Evolutionary conservation across 2,888 invertebrate genomes (phyloP).

Genomic region (Morinoia aosen): DNA sequence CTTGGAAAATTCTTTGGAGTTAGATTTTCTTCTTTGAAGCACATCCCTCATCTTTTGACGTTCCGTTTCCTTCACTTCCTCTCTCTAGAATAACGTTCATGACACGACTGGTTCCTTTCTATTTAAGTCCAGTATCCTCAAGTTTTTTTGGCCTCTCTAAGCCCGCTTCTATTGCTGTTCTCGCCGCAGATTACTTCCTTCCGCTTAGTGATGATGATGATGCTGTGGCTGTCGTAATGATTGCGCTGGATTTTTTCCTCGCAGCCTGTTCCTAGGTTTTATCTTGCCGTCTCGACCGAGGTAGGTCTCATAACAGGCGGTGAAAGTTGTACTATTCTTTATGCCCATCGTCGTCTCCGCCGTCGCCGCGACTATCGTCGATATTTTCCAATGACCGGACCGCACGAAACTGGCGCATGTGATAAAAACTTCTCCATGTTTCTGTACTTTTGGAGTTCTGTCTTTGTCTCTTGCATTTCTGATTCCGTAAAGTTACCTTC

Average conservation of each 20-base stretch:
- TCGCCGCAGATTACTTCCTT: neutral
- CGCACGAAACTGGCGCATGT: neutral
- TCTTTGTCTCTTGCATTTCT: neutral
- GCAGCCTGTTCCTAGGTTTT: neutral
- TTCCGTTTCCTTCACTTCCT: neutral
- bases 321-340: constrained; percentile 21
- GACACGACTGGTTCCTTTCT: neutral
- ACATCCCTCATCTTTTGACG: no score
- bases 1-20: neutral
- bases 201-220: neutral
- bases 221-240: constrained; percentile 31
- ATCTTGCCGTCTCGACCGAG: constrained; percentile 13
- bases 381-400: neutral
- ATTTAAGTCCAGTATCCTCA: neutral
- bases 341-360: constrained; percentile 1
- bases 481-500: neutral
- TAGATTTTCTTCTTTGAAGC: neutral
- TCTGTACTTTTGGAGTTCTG: neutral
- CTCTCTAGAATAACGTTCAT: neutral
- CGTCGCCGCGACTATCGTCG: neutral
- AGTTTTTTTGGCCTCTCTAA: neutral
- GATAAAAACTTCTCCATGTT: neutral
- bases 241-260: constrained; percentile 14
- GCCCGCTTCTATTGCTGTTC: neutral
- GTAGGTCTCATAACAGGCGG: constrained; percentile 25